phyloP scores from a whole-genome alignment of 2,113 vertebrate species.

The Chiloscyllium plagiosum region DNA sequence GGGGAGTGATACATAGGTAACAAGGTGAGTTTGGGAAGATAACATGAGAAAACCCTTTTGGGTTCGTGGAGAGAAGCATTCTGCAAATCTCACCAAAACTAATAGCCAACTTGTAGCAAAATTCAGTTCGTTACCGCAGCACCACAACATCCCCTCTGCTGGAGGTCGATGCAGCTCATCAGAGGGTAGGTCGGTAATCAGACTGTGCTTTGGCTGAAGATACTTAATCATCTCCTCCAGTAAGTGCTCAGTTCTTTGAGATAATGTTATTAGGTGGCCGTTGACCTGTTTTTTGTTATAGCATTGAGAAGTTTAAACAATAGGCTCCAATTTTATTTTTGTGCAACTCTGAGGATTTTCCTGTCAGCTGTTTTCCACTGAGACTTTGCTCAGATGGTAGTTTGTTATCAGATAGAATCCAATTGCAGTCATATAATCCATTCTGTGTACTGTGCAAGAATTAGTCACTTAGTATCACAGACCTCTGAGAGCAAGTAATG shows the following conservation, averaged over 20 bases:
- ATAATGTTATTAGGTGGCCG: not conserved
- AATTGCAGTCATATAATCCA: constrained; percentile 18
- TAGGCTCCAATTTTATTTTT: not conserved
- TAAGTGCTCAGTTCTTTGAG: not conserved
- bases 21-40: no score
- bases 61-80: no score
- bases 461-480: not conserved
- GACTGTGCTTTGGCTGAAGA: not conserved
- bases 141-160: not conserved
- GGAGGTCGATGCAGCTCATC: not conserved
- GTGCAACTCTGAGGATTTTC: not conserved
- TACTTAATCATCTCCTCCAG: not conserved
- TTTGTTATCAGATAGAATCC: constrained; percentile 27
- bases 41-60: no score
- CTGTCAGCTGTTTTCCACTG: not conserved
- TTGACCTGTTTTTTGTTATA: not conserved
- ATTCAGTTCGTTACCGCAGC: no score
- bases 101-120: no score
- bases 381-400: not conserved
- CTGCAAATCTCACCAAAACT: no score
- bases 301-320: not conserved
- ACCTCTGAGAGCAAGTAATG: constrained; percentile 11
- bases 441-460: not conserved
- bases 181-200: not conserved
- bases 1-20: no score